phyloP scores from a whole-genome alignment of 2,113 vertebrate species.

The Myrmecophaga tridactyla region DNA sequence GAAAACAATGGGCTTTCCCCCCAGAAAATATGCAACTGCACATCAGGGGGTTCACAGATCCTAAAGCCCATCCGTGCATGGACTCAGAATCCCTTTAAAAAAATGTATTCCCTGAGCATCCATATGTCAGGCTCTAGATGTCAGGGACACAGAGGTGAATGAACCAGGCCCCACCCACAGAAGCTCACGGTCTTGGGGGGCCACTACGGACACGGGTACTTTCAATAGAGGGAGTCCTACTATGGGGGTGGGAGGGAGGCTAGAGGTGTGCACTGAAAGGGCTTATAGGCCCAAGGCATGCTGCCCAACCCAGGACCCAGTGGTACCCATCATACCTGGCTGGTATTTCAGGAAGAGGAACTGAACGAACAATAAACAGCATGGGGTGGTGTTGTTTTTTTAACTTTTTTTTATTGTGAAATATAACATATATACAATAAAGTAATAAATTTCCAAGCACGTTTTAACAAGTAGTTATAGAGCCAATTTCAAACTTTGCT shows the following conservation, averaged over 20 bases:
- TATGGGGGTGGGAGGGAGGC: too few species aligned
- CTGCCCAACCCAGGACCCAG: background rate
- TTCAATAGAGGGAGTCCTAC: background rate
- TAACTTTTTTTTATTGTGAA: too few species aligned
- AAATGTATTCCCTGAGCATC: background rate
- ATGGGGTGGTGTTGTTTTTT: too few species aligned
- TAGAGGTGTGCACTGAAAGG: background rate
- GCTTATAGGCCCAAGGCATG: background rate
- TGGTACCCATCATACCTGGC: background rate
- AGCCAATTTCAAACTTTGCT: too few species aligned
- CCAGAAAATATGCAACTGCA: background rate
- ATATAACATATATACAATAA: too few species aligned
- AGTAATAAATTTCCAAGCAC: too few species aligned
- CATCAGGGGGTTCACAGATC: background rate
- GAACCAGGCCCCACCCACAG: background rate
- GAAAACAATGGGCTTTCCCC: background rate
- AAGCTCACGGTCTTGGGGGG: background rate
- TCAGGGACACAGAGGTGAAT: background rate
- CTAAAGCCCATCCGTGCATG: background rate
- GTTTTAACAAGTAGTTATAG: too few species aligned
- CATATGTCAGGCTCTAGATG: background rate
- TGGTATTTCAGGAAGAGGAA: background rate
- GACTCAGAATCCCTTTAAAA: background rate
- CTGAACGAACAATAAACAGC: background rate
- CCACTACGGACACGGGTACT: background rate